Evolutionary conservation across 2,797 vertebrate genomes (phyloP).

Genomic region (Kryptopterus vitreolus): DNA sequence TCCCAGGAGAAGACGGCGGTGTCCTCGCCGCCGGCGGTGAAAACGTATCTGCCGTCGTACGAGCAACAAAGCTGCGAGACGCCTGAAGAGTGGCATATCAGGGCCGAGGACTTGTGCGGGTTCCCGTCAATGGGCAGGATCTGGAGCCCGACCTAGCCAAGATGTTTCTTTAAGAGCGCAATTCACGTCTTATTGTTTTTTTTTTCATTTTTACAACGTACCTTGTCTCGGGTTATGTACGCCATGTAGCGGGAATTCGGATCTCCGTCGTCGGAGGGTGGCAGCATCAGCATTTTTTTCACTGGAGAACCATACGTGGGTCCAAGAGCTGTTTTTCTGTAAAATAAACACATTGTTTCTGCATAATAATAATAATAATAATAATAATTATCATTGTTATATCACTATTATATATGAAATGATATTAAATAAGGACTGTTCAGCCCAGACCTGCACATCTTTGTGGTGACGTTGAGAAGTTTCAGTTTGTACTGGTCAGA

Average conservation of each 20-base stretch:
- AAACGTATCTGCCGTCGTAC: conserved; percentile 76
- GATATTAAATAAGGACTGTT: no score
- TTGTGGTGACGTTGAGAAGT: conserved; percentile 86
- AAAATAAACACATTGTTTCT: background rate
- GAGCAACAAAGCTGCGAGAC: conserved; percentile 78
- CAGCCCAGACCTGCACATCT: conserved; percentile 97
- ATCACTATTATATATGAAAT: no score
- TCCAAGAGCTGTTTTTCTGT: conserved; percentile 85
- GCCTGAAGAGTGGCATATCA: conserved; percentile 82
- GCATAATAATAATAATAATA: no score
- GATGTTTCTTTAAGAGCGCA: background rate
- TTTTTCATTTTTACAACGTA: no score
- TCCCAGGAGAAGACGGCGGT: conserved; percentile 81
- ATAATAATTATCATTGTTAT: no score
- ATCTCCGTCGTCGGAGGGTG: conserved; percentile 54
- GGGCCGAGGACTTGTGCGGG: conserved; percentile 83
- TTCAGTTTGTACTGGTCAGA: conserved; percentile 90
- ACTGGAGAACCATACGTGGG: conserved; percentile 84
- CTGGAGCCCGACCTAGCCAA: conserved; percentile 87
- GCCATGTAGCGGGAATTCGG: conserved; percentile 74
- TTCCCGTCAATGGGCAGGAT: conserved; percentile 92
- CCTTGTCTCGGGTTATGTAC: conserved; percentile 89
- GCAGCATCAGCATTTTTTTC: conserved; percentile 79
- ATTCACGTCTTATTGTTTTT: no score
- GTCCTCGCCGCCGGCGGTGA: conserved; percentile 84